Conservation (phyloP, 2,113 vertebrate genomes). For the Dendrocopos noguchii region DNA sequence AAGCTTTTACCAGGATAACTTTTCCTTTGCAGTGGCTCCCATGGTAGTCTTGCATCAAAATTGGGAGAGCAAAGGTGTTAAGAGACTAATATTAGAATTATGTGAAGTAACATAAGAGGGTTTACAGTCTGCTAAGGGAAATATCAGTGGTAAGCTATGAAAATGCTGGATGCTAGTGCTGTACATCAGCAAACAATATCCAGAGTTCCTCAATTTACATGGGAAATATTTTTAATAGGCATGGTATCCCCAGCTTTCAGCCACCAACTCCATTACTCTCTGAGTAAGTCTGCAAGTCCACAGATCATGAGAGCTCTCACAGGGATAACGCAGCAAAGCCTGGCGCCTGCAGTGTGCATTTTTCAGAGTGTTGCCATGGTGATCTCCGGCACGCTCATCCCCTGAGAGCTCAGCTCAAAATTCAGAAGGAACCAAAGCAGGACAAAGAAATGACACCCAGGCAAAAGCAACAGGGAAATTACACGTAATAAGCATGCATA, state of each 20-base stretch:
- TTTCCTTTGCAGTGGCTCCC: neutral
- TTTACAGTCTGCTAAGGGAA: neutral
- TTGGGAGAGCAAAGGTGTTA: neutral
- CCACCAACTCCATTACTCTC: neutral
- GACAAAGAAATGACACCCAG: constrained; percentile 67
- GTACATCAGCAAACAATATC: neutral
- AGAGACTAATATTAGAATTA: neutral
- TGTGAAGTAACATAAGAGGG: neutral
- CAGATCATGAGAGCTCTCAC: constrained; percentile 48
- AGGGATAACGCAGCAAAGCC: constrained; percentile 44
- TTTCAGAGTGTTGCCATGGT: constrained; percentile 71
- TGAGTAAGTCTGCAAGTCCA: constrained; percentile 21
- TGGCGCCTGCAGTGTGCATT: constrained; percentile 25
- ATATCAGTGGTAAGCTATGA: neutral
- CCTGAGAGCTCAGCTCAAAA: constrained; percentile 69
- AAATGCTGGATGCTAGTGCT: neutral
- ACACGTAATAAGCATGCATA: neutral
- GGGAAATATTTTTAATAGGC: neutral
- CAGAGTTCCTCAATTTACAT: neutral
- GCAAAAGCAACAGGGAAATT: constrained; percentile 39
- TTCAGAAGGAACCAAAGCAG: constrained; percentile 63
- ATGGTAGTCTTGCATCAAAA: neutral
- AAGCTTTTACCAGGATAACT: constrained; percentile 2
- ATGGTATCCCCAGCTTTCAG: neutral
- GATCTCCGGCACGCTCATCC: constrained; percentile 55